phyloP scores from a whole-genome alignment of 2,888 invertebrate species.

The Eudasyphora cyanicolor region DNA sequence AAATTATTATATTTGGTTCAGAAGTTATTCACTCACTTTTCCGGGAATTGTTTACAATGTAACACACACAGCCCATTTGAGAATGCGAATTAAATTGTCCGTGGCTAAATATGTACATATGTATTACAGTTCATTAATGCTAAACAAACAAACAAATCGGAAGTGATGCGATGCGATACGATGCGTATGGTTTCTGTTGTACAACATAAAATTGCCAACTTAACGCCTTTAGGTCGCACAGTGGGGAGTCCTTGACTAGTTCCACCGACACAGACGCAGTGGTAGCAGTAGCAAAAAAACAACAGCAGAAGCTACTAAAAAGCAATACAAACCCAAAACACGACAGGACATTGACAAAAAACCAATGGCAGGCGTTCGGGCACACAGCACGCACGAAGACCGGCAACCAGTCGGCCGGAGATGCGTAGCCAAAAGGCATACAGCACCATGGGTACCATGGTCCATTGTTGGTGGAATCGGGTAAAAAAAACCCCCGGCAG shows the following conservation, averaged over 20 bases:
- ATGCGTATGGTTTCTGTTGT: constrained; percentile 66
- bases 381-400: background rate
- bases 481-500: background rate
- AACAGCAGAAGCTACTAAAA: constrained; percentile 50
- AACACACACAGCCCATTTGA: background rate
- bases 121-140: constrained; percentile 25
- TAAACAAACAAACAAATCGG: background rate
- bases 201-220: constrained; percentile 67
- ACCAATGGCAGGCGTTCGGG: constrained; percentile 19
- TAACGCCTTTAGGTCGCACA: constrained; percentile 69
- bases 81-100: constrained; percentile 26
- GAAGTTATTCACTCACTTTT: background rate
- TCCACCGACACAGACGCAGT: background rate
- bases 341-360: constrained; percentile 13
- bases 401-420: constrained; percentile 18
- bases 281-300: background rate
- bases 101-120: constrained; percentile 9
- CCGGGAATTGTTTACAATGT: background rate
- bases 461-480: constrained; percentile 11
- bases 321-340: constrained; percentile 46
- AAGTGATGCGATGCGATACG: constrained; percentile 40
- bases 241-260: constrained; percentile 66
- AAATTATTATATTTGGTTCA: no score
- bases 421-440: constrained; percentile 60
- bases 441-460: background rate